phyloP scores from a whole-genome alignment of 2,797 vertebrate species.

The Sebastes kiyomatsui region DNA sequence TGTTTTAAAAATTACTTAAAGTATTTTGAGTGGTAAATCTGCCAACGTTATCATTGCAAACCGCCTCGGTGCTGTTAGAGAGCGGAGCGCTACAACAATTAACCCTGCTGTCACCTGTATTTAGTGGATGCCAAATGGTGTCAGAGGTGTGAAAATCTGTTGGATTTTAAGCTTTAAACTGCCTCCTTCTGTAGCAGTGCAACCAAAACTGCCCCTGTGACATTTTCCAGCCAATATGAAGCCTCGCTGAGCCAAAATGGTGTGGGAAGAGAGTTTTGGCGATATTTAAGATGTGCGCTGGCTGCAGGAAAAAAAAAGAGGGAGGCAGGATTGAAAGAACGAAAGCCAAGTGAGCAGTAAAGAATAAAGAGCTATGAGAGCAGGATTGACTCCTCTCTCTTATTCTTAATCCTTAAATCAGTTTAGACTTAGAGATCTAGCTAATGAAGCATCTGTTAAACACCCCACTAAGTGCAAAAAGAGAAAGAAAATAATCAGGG shows the following conservation, averaged over 20 bases:
- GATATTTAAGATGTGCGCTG: not conserved
- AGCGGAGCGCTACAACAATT: not conserved
- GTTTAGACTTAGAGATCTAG: constrained; percentile 60
- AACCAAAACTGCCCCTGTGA: constrained; percentile 10
- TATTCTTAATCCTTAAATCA: constrained; percentile 69
- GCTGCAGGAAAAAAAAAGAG: not conserved
- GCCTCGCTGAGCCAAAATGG: not conserved
- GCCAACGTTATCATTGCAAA: not conserved
- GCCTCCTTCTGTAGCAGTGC: constrained; percentile 10
- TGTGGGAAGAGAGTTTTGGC: not conserved
- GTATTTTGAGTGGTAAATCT: not conserved
- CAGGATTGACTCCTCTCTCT: constrained; percentile 11
- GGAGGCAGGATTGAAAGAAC: not conserved
- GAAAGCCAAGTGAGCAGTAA: not conserved
- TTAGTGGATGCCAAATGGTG: not conserved
- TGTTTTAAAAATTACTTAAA: not conserved
- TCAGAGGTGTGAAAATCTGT: constrained; percentile 30
- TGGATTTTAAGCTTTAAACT: constrained; percentile 18
- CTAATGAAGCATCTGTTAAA: constrained; percentile 59
- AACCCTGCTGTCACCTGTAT: constrained; percentile 4
- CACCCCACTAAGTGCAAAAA: constrained; percentile 34
- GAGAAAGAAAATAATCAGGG: constrained; percentile 27
- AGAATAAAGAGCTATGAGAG: constrained; percentile 13
- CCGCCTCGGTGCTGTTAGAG: not conserved
- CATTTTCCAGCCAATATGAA: constrained; percentile 15